phyloP scores from a whole-genome alignment of 2,113 vertebrate genomes.

The Pterocles orientalis region DNA sequence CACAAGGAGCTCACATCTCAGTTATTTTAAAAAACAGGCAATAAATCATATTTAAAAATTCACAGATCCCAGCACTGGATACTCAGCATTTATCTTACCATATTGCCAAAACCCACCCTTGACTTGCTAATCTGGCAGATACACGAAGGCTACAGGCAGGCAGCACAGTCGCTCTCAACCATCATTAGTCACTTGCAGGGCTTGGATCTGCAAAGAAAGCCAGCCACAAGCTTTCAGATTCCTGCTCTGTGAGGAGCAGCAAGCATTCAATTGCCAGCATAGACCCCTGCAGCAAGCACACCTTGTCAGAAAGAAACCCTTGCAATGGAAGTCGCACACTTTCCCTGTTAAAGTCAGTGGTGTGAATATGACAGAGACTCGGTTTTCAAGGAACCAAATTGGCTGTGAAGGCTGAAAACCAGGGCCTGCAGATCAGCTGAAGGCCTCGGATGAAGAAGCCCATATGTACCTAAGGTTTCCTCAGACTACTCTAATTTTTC shows the following conservation, averaged over 20 bases:
- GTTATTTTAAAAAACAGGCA: neutral
- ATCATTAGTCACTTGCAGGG: neutral
- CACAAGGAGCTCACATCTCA: neutral
- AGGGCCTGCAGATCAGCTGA: neutral
- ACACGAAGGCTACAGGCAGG: neutral
- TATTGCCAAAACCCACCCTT: neutral
- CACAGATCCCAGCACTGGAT: too few relatives aligned
- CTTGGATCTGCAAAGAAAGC: neutral
- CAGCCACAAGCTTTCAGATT: neutral
- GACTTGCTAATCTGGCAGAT: neutral
- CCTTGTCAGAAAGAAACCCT: neutral
- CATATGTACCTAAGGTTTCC: neutral
- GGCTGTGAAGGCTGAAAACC: neutral
- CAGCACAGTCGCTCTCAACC: fast-evolving
- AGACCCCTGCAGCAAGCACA: neutral
- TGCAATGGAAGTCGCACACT: fast-evolving
- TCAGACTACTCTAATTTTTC: neutral
- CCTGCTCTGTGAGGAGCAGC: neutral
- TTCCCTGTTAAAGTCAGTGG: neutral
- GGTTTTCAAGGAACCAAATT: neutral
- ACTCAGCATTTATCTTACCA: neutral
- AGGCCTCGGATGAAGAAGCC: neutral
- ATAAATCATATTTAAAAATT: neutral
- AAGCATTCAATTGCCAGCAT: neutral
- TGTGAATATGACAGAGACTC: neutral